These are phyloP conservation scores for Salvelinus sp. DNA, from an alignment of 2,113 vertebrate species.

Conservation along the genomic window DNA sequence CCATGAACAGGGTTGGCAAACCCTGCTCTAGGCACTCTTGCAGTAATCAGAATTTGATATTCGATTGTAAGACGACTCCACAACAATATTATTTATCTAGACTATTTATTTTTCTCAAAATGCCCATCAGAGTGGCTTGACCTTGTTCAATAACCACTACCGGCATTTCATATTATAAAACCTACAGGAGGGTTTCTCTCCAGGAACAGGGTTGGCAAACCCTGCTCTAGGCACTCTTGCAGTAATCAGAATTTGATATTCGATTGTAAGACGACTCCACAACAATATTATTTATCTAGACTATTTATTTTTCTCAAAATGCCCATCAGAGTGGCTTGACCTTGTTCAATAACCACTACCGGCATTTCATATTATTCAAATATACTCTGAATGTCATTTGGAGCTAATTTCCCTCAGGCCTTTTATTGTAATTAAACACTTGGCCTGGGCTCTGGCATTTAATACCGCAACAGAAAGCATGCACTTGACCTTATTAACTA, in stretches of 20 bases:
- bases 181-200: too few relatives aligned
- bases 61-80: too few relatives aligned
- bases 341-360: background rate
- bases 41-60: too few relatives aligned
- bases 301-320: background rate
- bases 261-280: too few relatives aligned
- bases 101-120: background rate
- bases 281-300: too few relatives aligned
- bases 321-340: background rate
- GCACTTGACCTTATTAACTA: constrained; percentile 9
- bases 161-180: background rate
- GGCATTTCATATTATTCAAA: constrained; percentile 4
- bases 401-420: constrained; percentile 14
- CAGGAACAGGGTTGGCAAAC: too few relatives aligned
- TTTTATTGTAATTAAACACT: constrained; percentile 40
- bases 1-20: too few relatives aligned
- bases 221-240: too few relatives aligned
- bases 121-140: background rate
- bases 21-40: too few relatives aligned
- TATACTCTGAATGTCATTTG: constrained; percentile 30
- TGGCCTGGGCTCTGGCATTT: constrained; percentile 12
- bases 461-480: constrained; percentile 12
- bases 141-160: background rate
- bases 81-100: too few relatives aligned
- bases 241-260: too few relatives aligned